Percentiles rank a stretch among this genome's conserved stretches.
phyloP scores from a whole-genome alignment of 2,113 vertebrate species.

The Prochilodus magdalenae region DNA sequence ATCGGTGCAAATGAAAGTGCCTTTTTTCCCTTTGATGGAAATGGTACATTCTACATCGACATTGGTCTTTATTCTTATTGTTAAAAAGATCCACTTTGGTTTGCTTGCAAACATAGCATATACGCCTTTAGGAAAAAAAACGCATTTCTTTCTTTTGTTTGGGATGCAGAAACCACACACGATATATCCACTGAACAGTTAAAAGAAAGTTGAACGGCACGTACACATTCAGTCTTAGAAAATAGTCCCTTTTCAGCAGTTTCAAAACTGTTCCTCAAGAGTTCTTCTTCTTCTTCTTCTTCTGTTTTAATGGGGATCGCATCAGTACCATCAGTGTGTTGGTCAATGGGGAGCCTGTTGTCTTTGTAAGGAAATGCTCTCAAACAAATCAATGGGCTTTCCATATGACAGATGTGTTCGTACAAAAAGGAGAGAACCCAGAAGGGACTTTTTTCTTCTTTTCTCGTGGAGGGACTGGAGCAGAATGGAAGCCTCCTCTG shows the following conservation, averaged over 20 bases:
- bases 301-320: constrained; percentile 29
- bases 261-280: constrained; percentile 7
- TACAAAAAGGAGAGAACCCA: constrained; percentile 67
- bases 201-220: constrained; percentile 63
- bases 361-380: constrained; percentile 71
- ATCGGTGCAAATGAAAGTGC: constrained; percentile 73
- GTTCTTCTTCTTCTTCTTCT: neutral
- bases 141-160: neutral
- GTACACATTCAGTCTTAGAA: constrained; percentile 62
- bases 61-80: constrained; percentile 37
- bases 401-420: constrained; percentile 66
- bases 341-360: constrained; percentile 63
- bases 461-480: constrained; percentile 51
- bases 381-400: constrained; percentile 70
- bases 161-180: constrained; percentile 56
- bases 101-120: constrained; percentile 66
- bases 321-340: constrained; percentile 47
- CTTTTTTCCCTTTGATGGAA: constrained; percentile 59
- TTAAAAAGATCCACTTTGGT: constrained; percentile 76
- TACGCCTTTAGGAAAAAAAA: constrained; percentile 44
- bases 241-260: constrained; percentile 57
- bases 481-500: constrained; percentile 64
- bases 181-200: constrained; percentile 57
- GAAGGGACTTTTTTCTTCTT: neutral
- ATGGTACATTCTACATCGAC: constrained; percentile 69